These are phyloP conservation scores for Mystacornis crossleyi DNA, from an alignment of 2,113 vertebrate species.

Conservation along the genomic window DNA sequence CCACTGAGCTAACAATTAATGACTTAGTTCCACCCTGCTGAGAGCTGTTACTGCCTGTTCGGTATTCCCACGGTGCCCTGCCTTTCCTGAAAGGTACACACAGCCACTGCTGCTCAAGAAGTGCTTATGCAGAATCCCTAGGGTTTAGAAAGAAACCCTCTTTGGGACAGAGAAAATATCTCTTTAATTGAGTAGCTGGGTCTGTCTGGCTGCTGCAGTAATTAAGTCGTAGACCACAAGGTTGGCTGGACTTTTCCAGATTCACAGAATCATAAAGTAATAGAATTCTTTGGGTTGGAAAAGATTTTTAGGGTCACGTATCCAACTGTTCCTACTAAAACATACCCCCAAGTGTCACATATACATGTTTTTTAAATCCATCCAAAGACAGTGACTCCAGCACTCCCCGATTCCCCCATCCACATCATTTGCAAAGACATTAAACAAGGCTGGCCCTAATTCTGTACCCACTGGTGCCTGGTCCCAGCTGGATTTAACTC, in stretches of 20 bases:
- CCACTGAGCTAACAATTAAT: not conserved
- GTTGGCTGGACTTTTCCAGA: not conserved
- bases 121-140: not conserved
- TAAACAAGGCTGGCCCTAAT: not conserved
- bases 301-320: not conserved
- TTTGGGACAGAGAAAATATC: not conserved
- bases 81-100: not conserved
- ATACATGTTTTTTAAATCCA: not conserved
- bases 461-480: not conserved
- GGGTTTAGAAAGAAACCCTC: not conserved
- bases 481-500: not conserved
- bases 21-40: not conserved
- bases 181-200: not conserved
- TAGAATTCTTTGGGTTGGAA: not conserved
- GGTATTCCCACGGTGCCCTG: not conserved
- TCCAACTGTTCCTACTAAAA: accelerated
- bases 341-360: no score
- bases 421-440: not conserved
- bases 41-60: not conserved
- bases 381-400: not conserved
- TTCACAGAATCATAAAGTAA: not conserved
- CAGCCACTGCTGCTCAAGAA: not conserved
- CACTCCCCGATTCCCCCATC: not conserved
- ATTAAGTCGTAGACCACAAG: not conserved
- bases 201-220: not conserved